Percentiles rank a stretch among this genome's conserved stretches.
These are phyloP conservation scores for Pipistrellus kuhlii DNA, from an alignment of 2,797 vertebrate genomes.

Conservation along the genomic window DNA sequence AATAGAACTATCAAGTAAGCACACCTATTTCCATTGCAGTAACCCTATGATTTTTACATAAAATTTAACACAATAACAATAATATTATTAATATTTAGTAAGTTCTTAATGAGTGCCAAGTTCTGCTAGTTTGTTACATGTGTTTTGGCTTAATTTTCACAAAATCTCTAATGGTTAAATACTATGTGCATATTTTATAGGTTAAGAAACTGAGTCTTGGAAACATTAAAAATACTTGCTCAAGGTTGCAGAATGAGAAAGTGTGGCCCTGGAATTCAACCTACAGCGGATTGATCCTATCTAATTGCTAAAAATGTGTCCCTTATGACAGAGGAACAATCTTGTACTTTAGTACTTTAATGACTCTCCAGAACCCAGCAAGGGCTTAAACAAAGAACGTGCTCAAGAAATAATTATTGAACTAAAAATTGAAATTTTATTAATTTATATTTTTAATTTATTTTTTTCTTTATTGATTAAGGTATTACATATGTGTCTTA, in stretches of 20 bases:
- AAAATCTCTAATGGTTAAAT: neutral
- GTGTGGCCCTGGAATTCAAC: neutral
- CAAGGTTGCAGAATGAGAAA: neutral
- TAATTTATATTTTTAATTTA: too few species aligned
- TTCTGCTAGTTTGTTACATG: neutral
- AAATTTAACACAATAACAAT: neutral
- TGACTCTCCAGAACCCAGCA: neutral
- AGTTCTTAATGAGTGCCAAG: neutral
- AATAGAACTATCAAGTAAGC: neutral
- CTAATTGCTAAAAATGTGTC: neutral
- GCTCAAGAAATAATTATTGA: neutral
- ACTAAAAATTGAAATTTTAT: neutral
- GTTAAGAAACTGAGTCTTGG: neutral
- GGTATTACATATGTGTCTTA: too few species aligned
- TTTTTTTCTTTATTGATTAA: too few species aligned
- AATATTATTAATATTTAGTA: neutral
- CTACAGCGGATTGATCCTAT: neutral
- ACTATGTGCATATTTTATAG: neutral
- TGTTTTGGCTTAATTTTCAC: conserved; percentile 23
- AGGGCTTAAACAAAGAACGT: neutral
- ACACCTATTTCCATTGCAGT: neutral
- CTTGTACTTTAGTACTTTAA: neutral
- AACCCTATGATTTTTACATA: neutral
- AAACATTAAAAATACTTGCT: conserved; percentile 10
- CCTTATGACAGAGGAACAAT: neutral